A percentile compares a stretch with the other conserved stretches of the same genome.
phyloP scores from a whole-genome alignment of 2,113 vertebrate species.

The Pelusios castaneus region DNA sequence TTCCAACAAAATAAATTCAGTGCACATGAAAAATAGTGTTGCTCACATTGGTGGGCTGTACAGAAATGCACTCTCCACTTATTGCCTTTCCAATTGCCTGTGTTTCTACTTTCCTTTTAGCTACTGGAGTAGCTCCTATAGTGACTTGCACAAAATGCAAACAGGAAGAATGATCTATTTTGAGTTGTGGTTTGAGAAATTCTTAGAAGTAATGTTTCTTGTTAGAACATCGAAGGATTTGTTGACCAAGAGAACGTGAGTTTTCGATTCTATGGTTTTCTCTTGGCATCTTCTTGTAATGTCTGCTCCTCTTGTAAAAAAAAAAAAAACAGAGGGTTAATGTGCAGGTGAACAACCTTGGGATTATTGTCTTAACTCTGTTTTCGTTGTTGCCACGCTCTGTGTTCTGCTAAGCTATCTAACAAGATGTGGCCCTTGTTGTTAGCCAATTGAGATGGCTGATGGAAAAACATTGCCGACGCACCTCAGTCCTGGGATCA shows the following conservation, averaged over 20 bases:
- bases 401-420: background rate
- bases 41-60: background rate
- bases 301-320: background rate
- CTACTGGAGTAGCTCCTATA: background rate
- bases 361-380: background rate
- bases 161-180: background rate
- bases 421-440: background rate
- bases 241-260: background rate
- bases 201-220: background rate
- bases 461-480: background rate
- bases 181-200: background rate
- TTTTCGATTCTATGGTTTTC: background rate
- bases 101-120: background rate
- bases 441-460: background rate
- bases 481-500: background rate
- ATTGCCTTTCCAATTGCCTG: background rate
- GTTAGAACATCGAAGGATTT: background rate
- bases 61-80: background rate
- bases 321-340: background rate
- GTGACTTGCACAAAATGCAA: background rate
- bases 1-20: background rate
- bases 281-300: background rate
- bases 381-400: background rate
- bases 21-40: background rate
- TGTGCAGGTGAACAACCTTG: background rate